Conservation (phyloP, 1,140 invertebrate species). For the Pogonus chalceus region DNA sequence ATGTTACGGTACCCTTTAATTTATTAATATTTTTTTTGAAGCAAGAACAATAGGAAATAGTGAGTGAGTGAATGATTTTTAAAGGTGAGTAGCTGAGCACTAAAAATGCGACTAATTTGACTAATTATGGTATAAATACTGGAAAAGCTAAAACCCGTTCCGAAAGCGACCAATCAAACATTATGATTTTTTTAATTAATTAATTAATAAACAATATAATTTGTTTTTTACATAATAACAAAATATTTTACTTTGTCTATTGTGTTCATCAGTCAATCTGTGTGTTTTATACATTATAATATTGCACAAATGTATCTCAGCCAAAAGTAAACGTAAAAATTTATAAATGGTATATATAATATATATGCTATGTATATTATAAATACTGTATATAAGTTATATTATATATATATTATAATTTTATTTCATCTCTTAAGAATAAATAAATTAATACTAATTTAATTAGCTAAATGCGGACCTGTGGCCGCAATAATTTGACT, state of each 20-base stretch:
- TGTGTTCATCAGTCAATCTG: conserved; percentile 29
- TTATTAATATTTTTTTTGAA: too few species aligned
- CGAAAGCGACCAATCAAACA: conserved; percentile 15
- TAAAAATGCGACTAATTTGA: too few species aligned
- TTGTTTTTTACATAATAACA: too few species aligned
- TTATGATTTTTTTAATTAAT: conserved; percentile 15
- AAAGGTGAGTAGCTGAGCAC: too few species aligned
- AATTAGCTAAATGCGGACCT: conserved; percentile 13
- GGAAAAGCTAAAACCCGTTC: background rate
- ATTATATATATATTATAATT: conserved; percentile 29
- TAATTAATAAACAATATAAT: conserved; percentile 21
- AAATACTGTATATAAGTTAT: conserved; percentile 31
- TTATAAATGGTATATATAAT: conserved; percentile 17
- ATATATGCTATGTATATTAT: conserved; percentile 27
- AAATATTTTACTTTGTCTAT: conserved; percentile 21
- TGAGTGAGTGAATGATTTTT: too few species aligned
- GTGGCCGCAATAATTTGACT: conserved; percentile 34
- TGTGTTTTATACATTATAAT: conserved; percentile 19
- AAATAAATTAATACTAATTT: conserved; percentile 28
- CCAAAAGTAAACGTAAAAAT: conserved; percentile 24
- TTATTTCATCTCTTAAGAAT: conserved; percentile 32
- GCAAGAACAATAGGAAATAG: too few species aligned
- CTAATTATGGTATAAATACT: too few species aligned
- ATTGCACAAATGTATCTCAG: conserved; percentile 33
- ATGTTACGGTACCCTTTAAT: too few species aligned